Conservation (phyloP, 2,797 vertebrate species). For the Chelidonichthys spinosus region DNA sequence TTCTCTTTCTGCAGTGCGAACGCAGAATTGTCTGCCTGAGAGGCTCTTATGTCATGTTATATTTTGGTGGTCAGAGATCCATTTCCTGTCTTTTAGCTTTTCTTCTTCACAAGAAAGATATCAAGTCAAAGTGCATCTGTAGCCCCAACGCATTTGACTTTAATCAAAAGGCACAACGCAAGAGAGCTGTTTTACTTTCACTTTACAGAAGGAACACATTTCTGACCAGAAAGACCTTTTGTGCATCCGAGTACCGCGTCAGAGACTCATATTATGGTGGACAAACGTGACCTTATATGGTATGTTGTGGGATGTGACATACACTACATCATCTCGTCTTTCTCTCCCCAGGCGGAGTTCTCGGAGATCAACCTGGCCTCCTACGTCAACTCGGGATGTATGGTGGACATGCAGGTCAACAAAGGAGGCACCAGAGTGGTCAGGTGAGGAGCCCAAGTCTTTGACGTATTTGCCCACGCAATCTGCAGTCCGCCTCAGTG, state of each 20-base stretch:
- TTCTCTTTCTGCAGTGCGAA: conserved; percentile 26
- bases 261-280: not conserved
- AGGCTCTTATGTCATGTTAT: not conserved
- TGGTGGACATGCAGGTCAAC: conserved; percentile 94
- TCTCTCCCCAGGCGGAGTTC: conserved; percentile 91
- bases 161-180: not conserved
- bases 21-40: conserved; percentile 26
- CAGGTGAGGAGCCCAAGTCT: conserved; percentile 84
- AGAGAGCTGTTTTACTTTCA: not conserved
- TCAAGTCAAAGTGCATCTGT: not conserved
- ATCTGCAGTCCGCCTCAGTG: conserved; percentile 32
- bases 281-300: conserved; percentile 3
- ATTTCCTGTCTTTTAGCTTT: not conserved
- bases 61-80: not conserved
- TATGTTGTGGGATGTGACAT: not conserved
- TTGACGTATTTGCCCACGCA: conserved; percentile 34
- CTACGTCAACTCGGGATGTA: conserved; percentile 91
- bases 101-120: not conserved
- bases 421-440: conserved; percentile 92
- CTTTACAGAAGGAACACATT: conserved; percentile 11
- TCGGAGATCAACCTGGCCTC: conserved; percentile 95
- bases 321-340: conserved; percentile 1
- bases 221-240: conserved; percentile 22
- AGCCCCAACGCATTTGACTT: not conserved
- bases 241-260: not conserved